Base-by-base conservation (phyloP, 2,113 vertebrate species). In the Sturnira hondurensis region DNA sequence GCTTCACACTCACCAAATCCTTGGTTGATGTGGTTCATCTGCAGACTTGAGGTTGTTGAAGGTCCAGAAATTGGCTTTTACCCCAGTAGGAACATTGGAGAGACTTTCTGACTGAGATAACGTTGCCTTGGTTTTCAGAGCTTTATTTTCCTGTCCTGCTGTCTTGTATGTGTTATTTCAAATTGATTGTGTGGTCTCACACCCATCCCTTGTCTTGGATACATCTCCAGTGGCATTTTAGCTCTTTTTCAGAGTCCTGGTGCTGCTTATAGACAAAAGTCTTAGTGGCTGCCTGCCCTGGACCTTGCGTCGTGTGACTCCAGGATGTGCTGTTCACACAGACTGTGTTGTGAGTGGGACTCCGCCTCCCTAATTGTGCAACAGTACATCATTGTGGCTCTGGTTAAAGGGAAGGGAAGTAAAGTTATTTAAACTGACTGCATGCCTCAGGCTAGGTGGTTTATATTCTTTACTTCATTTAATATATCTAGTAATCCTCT, bases 401-500 rank as follows among this genome's bases (percentile, higher is more conserved):
- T 93, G 15, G 43, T 68, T 90, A 65, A 97, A 61, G n/a, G 12
- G 67, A 95, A 93, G 24, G 36, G 50, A 84, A 77, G 54, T 92
- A n/a, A 84, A 76, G 41, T 84, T 96, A 86, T 95, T 81, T 93
- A 96, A 95, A 81, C 45, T 81, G 76, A 77, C 70, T 68, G 33
- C 56, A n/a, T 93, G 45, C 84, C 41, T 52, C 63, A 76, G 54
- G 47, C 43, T 58, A 73, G 47, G 41, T 86, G 36, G 47, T 47
- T 90, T 92, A 22, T 81, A 84, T 87, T 96, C 26, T 91, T 67
- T n/a, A 95, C 54, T 90, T 93, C n/a, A 45, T 74, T 86, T 89
- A 54, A 28, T 65, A 76, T 28, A 65, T 52, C 43, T 20, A 89
- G 8, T 70, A 84, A 78, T 94, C 52, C 38, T 93, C 2, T 80